Base-by-base conservation (phyloP, 2,113 vertebrate genomes). In the Orientallactaga bullata region DNA sequence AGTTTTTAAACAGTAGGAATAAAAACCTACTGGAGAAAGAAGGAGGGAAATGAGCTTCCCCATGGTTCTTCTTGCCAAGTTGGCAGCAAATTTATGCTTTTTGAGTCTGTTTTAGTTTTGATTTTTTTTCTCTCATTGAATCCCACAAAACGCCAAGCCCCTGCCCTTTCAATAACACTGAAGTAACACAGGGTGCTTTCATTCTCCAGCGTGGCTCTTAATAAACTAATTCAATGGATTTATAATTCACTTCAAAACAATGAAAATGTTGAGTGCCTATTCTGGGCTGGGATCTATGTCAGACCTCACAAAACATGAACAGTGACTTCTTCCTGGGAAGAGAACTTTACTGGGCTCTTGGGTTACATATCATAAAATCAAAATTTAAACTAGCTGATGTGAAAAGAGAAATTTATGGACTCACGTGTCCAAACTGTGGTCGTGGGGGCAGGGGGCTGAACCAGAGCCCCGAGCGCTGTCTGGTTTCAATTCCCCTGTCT, bases 191-290 rank as follows among this genome's bases (percentile, higher is more conserved):
- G n/a, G 74, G 17, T 24, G 20, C 61, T 92, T 90, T 88, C 71
- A 30, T 76, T 96, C 87, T 72, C 73, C 20, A 89, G 32, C 6
- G 77, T 17, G 89, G 32, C 76, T 88, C 61, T 88, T 47, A 76
- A 39, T 47, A 79, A 82, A 80, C 90, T 35, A 91, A 91, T 81
- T 81, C 61, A 91, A 39, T 30, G 21, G 47, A 77, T 74, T 86
- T 71, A 55, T 71, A 85, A 51, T 90, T 73, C 76, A 32, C 26
- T 78, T 95, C 55, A 71, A 92, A 95, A 66, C 69, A 79, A 74
- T 77, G 86, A 71, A 71, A 16, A 35, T 35, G 23, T 79, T 71
- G 17, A 68, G 11, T 42, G 7, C 8, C 60, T 72, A 13, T 42
- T 79, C 68, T 81, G n/a, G 61, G 68, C 68, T 73, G 82, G 10